These are phyloP conservation scores for Diplodus sargus DNA, from an alignment of 2,797 vertebrate genomes.

Conservation along the genomic window DNA sequence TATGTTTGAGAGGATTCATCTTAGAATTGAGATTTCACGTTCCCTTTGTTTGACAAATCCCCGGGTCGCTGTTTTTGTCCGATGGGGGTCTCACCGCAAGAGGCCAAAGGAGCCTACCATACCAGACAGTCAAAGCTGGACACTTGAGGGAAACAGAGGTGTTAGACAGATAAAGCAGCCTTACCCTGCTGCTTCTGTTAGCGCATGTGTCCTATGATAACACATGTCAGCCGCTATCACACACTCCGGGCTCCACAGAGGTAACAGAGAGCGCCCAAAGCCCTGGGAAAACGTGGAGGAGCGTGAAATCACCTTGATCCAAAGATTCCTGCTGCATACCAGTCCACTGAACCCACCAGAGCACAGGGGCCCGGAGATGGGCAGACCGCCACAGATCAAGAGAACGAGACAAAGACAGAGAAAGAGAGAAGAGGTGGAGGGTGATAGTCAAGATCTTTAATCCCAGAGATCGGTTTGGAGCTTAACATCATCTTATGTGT, in stretches of 20 bases:
- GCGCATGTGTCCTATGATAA: conserved; percentile 82
- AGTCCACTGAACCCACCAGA: conserved; percentile 82
- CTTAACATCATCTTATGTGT: conserved; percentile 71
- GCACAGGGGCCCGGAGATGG: conserved; percentile 78
- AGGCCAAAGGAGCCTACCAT: conserved; percentile 64
- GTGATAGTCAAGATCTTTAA: conserved; percentile 71
- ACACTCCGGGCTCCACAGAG: conserved; percentile 79
- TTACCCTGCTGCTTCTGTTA: conserved; percentile 69
- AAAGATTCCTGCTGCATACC: conserved; percentile 87
- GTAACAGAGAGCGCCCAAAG: conserved; percentile 78
- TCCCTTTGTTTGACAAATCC: conserved; percentile 56
- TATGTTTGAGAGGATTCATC: conserved; percentile 67
- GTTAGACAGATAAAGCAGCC: conserved; percentile 76
- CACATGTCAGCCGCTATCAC: conserved; percentile 83
- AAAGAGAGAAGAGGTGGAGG: conserved; percentile 58
- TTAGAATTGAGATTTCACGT: conserved; percentile 73
- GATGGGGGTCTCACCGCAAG: conserved; percentile 45
- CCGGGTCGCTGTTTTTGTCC: conserved; percentile 46
- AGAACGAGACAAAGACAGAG: conserved; percentile 64
- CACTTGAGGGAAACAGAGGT: conserved; percentile 80
- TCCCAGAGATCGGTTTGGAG: conserved; percentile 68
- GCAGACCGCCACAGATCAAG: conserved; percentile 77
- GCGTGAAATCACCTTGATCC: conserved; percentile 89
- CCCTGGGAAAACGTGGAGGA: conserved; percentile 87
- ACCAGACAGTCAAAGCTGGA: conserved; percentile 62